Percentiles rank a stretch among this genome's conserved stretches.
Conservation (phyloP, 2,113 vertebrate species). For the Neomonachus schauinslandi region DNA sequence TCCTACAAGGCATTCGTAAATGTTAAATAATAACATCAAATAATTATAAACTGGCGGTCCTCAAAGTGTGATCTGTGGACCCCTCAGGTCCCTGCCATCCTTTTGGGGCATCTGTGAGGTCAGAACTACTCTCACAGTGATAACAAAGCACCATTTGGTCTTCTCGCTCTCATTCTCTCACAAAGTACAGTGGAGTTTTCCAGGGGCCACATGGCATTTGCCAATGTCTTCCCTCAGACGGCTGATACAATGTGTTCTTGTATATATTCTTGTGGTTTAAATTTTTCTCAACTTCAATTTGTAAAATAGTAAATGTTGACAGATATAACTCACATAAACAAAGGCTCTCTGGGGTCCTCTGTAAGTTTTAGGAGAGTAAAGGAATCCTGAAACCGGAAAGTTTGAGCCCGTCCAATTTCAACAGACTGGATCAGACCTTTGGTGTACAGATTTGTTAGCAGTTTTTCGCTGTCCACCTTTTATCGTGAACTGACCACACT, state of each 20-base stretch:
- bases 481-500: conserved; percentile 68
- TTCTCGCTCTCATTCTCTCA: neutral
- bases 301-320: neutral
- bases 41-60: neutral
- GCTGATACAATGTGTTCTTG: neutral
- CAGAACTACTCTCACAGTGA: neutral
- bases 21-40: neutral
- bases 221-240: no score
- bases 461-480: conserved; percentile 70
- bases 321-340: neutral
- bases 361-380: neutral
- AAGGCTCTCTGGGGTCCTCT: neutral
- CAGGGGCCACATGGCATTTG: rapidly evolving
- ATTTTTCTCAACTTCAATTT: neutral
- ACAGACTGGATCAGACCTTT: neutral
- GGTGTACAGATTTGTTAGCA: conserved; percentile 56
- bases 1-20: neutral
- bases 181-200: neutral
- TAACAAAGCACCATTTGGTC: neutral
- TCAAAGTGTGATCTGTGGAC: neutral
- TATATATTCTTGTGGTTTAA: neutral
- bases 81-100: neutral
- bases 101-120: neutral
- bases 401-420: neutral
- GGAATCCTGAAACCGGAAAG: neutral